Conservation (phyloP, 2,888 invertebrate genomes). For the Bruchidius siliquastri region DNA sequence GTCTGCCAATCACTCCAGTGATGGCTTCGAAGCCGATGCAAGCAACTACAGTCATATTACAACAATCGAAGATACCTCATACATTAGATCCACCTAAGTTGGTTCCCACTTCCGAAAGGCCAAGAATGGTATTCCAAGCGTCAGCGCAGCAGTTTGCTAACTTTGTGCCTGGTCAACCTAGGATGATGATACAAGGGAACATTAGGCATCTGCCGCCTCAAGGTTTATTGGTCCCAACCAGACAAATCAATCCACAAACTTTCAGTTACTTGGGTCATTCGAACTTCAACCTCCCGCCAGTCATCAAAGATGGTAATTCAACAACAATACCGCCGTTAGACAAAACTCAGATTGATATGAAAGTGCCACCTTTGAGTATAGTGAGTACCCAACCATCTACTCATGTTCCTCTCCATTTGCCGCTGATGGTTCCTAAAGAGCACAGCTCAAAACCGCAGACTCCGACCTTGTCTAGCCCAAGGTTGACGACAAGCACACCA, state of each 20-base stretch:
- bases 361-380: constrained; percentile 4
- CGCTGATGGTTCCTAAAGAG: constrained; percentile 15
- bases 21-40: constrained; percentile 56
- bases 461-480: constrained; percentile 10
- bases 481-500: constrained; percentile 10
- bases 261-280: constrained; percentile 23
- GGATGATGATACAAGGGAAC: constrained; percentile 31
- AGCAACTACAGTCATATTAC: constrained; percentile 47
- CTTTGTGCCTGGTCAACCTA: constrained; percentile 27
- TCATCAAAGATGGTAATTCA: constrained; percentile 18
- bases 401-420: constrained; percentile 10
- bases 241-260: constrained; percentile 26
- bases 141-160: constrained; percentile 25
- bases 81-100: constrained; percentile 37
- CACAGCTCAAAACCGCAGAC: constrained; percentile 6
- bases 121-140: constrained; percentile 45
- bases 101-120: constrained; percentile 39
- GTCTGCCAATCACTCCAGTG: constrained; percentile 57
- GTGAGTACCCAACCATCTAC: constrained; percentile 7
- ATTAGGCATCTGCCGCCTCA: constrained; percentile 28
- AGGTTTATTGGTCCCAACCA: constrained; percentile 32
- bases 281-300: constrained; percentile 15
- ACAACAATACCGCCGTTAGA: constrained; percentile 25
- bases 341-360: constrained; percentile 7
- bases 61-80: constrained; percentile 42